Evolutionary conservation across 2,888 invertebrate species (phyloP).

Genomic region (Acanthopleura granulata): DNA sequence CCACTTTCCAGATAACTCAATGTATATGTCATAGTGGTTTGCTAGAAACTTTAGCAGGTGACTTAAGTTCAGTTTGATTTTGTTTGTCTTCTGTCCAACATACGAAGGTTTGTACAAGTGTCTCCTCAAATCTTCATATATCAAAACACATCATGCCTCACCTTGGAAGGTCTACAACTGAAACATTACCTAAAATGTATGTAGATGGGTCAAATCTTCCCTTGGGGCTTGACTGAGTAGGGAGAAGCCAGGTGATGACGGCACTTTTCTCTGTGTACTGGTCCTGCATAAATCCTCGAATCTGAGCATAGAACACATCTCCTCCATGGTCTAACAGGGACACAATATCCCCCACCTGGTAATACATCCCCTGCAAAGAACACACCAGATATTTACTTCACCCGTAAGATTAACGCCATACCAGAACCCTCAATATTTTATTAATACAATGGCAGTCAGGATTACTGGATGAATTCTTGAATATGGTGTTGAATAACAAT

Average conservation of each 20-base stretch:
- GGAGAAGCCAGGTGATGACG: conserved; percentile 90
- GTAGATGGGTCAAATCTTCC: conserved; percentile 88
- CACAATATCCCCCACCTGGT: conserved; percentile 92
- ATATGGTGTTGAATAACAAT: too few relatives aligned
- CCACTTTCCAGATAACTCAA: too few relatives aligned
- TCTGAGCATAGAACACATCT: conserved; percentile 88
- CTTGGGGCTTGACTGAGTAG: conserved; percentile 84
- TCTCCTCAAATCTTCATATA: too few relatives aligned
- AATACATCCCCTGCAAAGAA: conserved; percentile 74
- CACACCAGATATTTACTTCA: background rate
- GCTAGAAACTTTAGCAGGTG: too few relatives aligned
- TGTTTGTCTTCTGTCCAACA: too few relatives aligned
- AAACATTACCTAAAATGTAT: conserved; percentile 82
- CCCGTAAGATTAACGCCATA: background rate
- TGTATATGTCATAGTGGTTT: too few relatives aligned
- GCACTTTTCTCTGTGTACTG: conserved; percentile 95
- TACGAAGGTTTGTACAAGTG: too few relatives aligned
- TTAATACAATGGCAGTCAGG: background rate
- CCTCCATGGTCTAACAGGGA: conserved; percentile 81
- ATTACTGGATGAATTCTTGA: too few relatives aligned
- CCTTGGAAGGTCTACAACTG: conserved; percentile 23
- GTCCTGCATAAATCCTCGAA: conserved; percentile 89
- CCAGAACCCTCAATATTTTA: background rate
- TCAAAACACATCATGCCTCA: too few relatives aligned
- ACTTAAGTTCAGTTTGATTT: too few relatives aligned